phyloP scores from a whole-genome alignment of 2,888 invertebrate genomes.

The Leptopterna dolabrata region DNA sequence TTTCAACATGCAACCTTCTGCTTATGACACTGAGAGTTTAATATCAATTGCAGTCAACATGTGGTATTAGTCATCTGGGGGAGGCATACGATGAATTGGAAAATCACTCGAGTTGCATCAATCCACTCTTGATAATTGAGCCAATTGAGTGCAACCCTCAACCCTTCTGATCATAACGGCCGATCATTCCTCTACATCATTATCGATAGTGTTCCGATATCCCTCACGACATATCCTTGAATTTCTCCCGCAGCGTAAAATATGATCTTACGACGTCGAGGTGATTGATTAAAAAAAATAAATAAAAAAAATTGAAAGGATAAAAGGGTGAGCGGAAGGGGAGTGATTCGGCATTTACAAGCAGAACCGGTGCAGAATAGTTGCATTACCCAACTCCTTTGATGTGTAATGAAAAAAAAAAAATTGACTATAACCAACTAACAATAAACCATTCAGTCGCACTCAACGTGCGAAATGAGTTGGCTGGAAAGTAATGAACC shows the following conservation, averaged over 20 bases:
- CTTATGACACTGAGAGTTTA: too few species aligned
- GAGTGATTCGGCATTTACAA: background rate
- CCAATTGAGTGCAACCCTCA: too few species aligned
- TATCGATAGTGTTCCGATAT: background rate
- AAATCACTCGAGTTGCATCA: too few species aligned
- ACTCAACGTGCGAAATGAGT: background rate
- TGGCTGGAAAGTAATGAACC: background rate
- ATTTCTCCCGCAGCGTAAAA: background rate
- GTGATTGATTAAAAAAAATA: background rate
- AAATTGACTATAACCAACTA: slow-evolving; percentile 1
- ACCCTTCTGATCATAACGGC: too few species aligned
- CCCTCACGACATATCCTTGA: background rate
- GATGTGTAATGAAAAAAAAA: background rate
- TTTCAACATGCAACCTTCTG: too few species aligned
- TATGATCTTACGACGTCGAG: background rate
- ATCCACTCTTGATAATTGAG: too few species aligned
- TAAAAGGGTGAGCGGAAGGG: background rate
- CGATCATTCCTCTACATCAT: too few species aligned
- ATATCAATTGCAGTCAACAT: too few species aligned
- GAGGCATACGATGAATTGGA: too few species aligned
- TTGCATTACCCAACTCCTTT: background rate
- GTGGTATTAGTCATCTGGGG: too few species aligned
- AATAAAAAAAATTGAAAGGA: too few species aligned
- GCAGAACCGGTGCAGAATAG: background rate
- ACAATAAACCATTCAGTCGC: background rate